Percentiles rank a stretch among this genome's conserved stretches.
Evolutionary conservation across 2,797 vertebrate species (phyloP).

Genomic region (Parotocinclus haroldoi): DNA sequence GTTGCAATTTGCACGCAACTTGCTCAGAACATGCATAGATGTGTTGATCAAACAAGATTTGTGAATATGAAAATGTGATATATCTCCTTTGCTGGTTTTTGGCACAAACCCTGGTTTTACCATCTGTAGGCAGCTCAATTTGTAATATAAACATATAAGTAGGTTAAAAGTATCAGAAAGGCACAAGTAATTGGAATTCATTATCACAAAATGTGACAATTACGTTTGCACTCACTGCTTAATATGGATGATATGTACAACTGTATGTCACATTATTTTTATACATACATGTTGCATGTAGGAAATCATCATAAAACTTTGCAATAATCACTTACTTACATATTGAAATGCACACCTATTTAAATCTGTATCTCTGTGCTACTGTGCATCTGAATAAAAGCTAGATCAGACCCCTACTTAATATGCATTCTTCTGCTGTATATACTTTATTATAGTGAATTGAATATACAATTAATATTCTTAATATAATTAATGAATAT

Average conservation of each 20-base stretch:
- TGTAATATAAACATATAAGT: slow-evolving; percentile 27
- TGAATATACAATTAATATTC: too few relatives aligned
- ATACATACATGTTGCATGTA: background rate
- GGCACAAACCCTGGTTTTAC: slow-evolving; percentile 21
- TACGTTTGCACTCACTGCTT: background rate
- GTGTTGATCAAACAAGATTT: slow-evolving; percentile 15
- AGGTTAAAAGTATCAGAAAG: slow-evolving; percentile 2
- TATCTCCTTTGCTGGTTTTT: slow-evolving; percentile 24
- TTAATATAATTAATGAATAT: too few relatives aligned
- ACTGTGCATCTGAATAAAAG: too few relatives aligned
- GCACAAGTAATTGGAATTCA: slow-evolving; percentile 17
- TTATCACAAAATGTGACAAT: background rate
- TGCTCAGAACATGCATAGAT: slow-evolving; percentile 11
- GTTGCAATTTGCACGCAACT: slow-evolving; percentile 32
- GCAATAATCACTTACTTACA: too few relatives aligned
- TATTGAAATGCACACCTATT: too few relatives aligned
- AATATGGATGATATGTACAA: slow-evolving; percentile 9
- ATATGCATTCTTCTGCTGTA: too few relatives aligned
- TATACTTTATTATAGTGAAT: too few relatives aligned
- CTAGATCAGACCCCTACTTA: too few relatives aligned
- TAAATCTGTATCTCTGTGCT: too few relatives aligned
- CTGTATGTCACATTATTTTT: background rate
- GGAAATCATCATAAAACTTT: too few relatives aligned
- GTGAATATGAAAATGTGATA: slow-evolving; percentile 25
- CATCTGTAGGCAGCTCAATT: slow-evolving; percentile 25